Percentiles rank a stretch among this genome's conserved stretches.
Conservation (phyloP, 2,888 invertebrate genomes). For the Pachydiplax longipennis region DNA sequence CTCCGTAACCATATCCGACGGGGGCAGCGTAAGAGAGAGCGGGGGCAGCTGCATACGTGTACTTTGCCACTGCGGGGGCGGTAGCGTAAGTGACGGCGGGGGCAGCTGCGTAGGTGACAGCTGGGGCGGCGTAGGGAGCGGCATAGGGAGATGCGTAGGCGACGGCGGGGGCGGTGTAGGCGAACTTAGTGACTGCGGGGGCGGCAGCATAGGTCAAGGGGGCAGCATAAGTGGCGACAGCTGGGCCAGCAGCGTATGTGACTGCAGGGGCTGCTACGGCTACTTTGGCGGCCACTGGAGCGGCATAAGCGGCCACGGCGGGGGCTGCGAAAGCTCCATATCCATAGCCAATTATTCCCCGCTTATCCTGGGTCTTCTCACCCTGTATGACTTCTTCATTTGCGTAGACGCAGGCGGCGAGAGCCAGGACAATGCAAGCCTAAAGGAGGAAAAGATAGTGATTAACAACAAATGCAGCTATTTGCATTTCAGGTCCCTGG, state of each 20-base stretch:
- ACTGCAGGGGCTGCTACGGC: neutral
- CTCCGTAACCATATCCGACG: conserved; percentile 4
- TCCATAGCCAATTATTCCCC: neutral
- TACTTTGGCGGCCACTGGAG: neutral
- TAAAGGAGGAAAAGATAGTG: neutral
- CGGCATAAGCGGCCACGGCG: neutral
- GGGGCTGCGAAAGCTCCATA: neutral
- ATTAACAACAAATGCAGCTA: no score
- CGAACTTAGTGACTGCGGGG: neutral
- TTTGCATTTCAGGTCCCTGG: no score
- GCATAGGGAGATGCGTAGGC: neutral
- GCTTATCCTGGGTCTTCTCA: conserved; percentile 10
- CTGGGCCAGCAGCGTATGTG: neutral
- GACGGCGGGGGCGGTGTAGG: neutral
- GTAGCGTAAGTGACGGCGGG: neutral
- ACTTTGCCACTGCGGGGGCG: conserved; percentile 18
- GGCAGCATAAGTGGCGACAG: neutral
- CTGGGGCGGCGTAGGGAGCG: neutral
- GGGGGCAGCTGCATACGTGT: neutral
- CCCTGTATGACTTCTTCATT: neutral
- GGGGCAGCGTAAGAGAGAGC: neutral
- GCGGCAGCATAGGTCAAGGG: neutral
- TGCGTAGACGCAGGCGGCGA: neutral
- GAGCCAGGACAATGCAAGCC: conserved; percentile 38
- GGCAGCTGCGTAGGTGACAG: neutral